Conservation (phyloP, 1,140 invertebrate species). For the Leptinotarsa texana region DNA sequence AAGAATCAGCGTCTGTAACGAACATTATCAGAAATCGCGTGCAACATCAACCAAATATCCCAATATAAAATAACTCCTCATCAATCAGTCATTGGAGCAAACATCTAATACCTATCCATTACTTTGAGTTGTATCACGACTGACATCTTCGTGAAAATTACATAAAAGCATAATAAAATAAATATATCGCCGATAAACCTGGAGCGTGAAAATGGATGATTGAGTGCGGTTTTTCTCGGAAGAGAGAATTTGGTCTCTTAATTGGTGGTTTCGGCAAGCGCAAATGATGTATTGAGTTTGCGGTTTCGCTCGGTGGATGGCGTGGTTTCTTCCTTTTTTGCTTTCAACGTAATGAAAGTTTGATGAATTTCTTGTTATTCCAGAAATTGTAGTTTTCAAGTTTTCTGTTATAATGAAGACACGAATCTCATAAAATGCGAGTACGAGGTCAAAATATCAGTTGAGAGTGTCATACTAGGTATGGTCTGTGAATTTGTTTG, state of each 20-base stretch:
- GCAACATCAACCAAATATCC: not conserved
- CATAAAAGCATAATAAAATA: constrained; percentile 4
- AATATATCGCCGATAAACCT: not conserved
- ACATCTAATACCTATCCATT: constrained; percentile 3
- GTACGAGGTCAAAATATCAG: no score
- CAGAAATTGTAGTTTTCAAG: no score
- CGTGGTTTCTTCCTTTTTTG: no score
- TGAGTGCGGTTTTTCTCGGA: not conserved
- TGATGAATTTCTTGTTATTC: no score
- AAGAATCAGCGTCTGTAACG: no score
- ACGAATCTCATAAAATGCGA: no score
- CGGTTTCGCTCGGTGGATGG: no score
- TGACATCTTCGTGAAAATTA: not conserved
- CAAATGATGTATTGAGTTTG: no score
- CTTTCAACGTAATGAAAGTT: no score
- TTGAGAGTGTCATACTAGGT: no score
- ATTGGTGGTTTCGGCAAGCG: not conserved
- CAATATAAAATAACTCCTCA: not conserved
- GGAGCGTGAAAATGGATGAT: not conserved
- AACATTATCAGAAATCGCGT: not conserved
- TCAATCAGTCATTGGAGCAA: not conserved
- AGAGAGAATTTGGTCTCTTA: not conserved
- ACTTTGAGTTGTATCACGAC: not conserved
- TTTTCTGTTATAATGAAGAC: no score
- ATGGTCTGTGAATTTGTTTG: no score